Base-by-base conservation (phyloP, 2,113 vertebrate species). In the Solea senegalensis region DNA sequence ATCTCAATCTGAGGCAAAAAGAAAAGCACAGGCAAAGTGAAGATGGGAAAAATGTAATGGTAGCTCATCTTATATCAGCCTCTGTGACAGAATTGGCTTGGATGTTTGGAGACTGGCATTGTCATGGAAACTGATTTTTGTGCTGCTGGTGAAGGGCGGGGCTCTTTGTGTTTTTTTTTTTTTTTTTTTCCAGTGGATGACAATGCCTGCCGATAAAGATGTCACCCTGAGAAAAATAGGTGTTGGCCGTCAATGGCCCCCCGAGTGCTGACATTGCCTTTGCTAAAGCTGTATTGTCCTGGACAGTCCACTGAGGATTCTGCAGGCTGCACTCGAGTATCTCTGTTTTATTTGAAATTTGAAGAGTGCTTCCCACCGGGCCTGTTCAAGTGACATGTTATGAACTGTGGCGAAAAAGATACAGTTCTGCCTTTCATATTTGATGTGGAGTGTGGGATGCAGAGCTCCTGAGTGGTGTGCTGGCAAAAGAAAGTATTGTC, bases 61-160 rank as follows among this genome's bases (percentile, higher is more conserved):
- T 71, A 69, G 81, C 68, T 86, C 75, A 81, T 77, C 84, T 82
- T 66, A 78, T 80, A 77, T 81, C 88, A 78, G 77, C 53, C 43
- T 78, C 55, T 54, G 56, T 89, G 77, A 82, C 82, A 82, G 72
- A 85, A 81, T 80, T 65, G 73, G 77, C 86, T 84, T 72, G 72
- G 61, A 88, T 90, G 75, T 91, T 92, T 81, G 57, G 77, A 87
- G 76, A 56, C 63, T 14, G 48, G 56, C 3, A 87, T 92, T 85
- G 88, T 84, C 90, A 90, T 90, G 89, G 91, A 87, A 90, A 92
- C 91, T 7, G 82, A 83, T 82, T 86, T 87, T 83, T 70, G 59
- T 79, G 64, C 85, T 13, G 54, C 82, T 83, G 81, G 70, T 58
- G 54, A 3, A 8, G 45, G 26, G 51, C 61, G 14, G 48, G 46